phyloP scores from a whole-genome alignment of 2,888 invertebrate species.

The Thecocarcelia acutangulata region DNA sequence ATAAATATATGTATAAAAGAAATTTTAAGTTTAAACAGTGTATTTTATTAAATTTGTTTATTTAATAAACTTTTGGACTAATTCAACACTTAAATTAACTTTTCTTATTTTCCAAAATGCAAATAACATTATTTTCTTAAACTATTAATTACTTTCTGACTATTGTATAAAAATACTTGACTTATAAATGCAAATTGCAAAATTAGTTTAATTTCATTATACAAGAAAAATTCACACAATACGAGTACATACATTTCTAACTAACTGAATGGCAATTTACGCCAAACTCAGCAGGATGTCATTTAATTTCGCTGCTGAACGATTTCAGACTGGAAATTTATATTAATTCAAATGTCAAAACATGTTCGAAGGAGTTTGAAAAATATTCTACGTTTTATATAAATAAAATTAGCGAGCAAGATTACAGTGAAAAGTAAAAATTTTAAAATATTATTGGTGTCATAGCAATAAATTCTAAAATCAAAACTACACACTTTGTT shows the following conservation, averaged over 20 bases:
- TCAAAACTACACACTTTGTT: no score
- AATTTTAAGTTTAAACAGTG: no score
- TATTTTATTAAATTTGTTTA: no score
- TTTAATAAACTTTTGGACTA: no score
- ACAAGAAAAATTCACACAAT: neutral
- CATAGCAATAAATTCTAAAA: no score
- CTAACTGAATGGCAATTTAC: constrained; percentile 38
- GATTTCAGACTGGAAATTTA: constrained; percentile 12
- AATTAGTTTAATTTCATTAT: constrained; percentile 29
- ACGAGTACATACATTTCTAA: neutral
- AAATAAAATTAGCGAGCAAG: constrained; percentile 6
- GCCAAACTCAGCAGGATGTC: constrained; percentile 51
- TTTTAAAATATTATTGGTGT: no score
- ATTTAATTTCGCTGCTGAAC: constrained; percentile 20
- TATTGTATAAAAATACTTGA: neutral
- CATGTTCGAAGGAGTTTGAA: neutral
- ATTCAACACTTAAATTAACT: no score
- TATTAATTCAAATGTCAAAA: constrained; percentile 10
- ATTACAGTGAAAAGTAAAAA: neutral
- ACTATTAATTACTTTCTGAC: constrained; percentile 2
- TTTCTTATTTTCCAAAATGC: no score
- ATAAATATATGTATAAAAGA: no score
- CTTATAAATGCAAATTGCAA: neutral
- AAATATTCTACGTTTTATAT: neutral
- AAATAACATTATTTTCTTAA: neutral